Evolutionary conservation across 2,888 invertebrate genomes (phyloP), one percentile per base, ranked within the genome.

Genomic region (Agrilus cyanescens): DNA sequence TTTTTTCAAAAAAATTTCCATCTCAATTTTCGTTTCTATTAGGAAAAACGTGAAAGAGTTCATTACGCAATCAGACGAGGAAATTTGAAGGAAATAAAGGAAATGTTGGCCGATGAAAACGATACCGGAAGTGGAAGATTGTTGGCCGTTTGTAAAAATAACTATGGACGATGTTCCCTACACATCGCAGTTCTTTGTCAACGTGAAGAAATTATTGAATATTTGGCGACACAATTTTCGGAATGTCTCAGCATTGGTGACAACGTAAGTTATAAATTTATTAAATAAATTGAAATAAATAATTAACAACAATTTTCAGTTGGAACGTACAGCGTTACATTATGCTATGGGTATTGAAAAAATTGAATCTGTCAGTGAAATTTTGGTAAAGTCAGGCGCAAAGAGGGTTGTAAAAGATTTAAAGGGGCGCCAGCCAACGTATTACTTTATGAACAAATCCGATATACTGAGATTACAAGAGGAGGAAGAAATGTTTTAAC

Each of bases 381-480:
- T 89, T 40, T 71, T 93, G 20, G 86, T 89, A 40, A 77, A 83
- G 56, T 80, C 85, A 8, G 91, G 91, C 29, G 85, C 90, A 32
- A 84, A 83, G 60, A 73, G 90, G 46, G 82, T 85, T 1, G 71
- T 80, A 4, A 89, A 90, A 63, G 91, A 93, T 68, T 71, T 91
- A 59, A 87, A 86, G 68, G 89, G 88, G 43, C 76, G 90, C 35
- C 88, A 89, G 58, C 88, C 91, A 1, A 85, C 86, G 31, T 91
- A 89, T 66, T 93, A 91, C 67, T 91, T 87, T 62, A 86, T 91
- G 79, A 89, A 91, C 64, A 88, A 88, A 64, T 83, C 87, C 0
- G 91, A 91, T 52, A 87, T 93, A 56, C 68, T 84, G 47, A 74
- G 82, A 48, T 74, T 91, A 34, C 86, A 87, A 61, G 85, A 88